These are phyloP conservation scores for Tympanuchus pallidicinctus DNA, from an alignment of 2,113 vertebrate species.

Conservation along the genomic window DNA sequence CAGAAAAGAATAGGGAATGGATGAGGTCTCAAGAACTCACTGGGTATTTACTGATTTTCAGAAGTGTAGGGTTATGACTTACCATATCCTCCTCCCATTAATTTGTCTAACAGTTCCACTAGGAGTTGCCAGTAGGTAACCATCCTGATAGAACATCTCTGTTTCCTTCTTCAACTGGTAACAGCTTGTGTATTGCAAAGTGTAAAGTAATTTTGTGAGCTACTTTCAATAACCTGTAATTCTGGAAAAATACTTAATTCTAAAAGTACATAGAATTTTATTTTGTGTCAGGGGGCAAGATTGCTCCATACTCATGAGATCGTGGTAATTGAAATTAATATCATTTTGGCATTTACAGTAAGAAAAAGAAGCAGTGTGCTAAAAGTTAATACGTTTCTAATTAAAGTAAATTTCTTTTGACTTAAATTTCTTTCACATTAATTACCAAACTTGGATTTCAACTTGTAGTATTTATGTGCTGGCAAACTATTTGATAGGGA, in stretches of 20 bases:
- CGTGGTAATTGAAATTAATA: constrained; percentile 21
- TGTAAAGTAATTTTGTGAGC: background rate
- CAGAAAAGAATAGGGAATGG: background rate
- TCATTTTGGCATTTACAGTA: background rate
- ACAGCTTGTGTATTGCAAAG: background rate
- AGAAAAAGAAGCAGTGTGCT: background rate
- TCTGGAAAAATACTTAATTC: background rate
- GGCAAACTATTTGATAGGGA: constrained; percentile 15
- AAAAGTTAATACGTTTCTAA: constrained; percentile 32
- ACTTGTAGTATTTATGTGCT: constrained; percentile 5
- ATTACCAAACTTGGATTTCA: constrained; percentile 42
- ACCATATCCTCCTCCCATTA: background rate
- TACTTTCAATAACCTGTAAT: background rate
- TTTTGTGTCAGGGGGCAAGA: background rate
- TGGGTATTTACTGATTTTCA: background rate
- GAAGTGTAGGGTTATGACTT: background rate
- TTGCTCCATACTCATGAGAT: background rate
- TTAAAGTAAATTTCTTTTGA: constrained; percentile 29
- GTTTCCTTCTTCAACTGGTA: background rate
- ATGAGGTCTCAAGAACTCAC: background rate
- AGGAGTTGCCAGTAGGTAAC: background rate
- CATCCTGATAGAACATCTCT: background rate
- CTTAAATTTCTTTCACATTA: constrained; percentile 12
- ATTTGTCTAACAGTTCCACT: background rate
- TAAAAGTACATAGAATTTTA: background rate